These are phyloP conservation scores for Cuculus canorus DNA, from an alignment of 2,797 vertebrate genomes.

Conservation along the genomic window DNA sequence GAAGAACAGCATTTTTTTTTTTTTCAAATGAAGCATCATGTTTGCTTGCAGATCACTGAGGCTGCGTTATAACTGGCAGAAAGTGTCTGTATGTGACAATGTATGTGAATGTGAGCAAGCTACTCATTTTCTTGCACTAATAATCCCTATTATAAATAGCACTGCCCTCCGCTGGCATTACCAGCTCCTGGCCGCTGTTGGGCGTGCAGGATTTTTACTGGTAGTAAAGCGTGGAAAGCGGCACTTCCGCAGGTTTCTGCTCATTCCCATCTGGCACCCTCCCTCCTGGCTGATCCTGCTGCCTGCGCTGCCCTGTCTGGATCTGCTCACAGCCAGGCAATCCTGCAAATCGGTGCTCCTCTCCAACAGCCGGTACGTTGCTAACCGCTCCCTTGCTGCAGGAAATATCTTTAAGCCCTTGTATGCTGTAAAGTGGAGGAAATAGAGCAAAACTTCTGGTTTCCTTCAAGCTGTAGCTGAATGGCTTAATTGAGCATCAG, in stretches of 20 bases:
- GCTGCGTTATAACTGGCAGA: background rate
- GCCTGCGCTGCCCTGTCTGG: background rate
- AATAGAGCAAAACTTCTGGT: background rate
- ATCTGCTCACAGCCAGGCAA: background rate
- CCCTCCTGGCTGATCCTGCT: background rate
- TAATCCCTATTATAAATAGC: background rate
- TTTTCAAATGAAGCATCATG: background rate
- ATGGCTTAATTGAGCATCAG: background rate
- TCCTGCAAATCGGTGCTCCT: background rate
- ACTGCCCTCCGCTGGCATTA: background rate
- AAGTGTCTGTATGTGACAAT: background rate
- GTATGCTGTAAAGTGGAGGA: background rate
- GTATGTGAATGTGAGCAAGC: background rate
- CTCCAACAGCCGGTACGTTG: background rate
- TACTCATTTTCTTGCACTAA: background rate
- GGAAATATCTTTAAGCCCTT: conserved; percentile 8
- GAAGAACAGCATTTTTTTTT: background rate
- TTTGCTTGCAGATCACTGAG: background rate
- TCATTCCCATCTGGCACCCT: background rate
- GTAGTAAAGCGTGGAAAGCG: background rate
- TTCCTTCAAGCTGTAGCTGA: background rate
- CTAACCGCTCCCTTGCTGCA: background rate
- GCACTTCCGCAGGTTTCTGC: background rate
- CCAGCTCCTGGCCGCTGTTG: background rate
- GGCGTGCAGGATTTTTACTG: background rate